Base-by-base conservation (phyloP, 2,888 invertebrate species). In the Atherix ibis region DNA sequence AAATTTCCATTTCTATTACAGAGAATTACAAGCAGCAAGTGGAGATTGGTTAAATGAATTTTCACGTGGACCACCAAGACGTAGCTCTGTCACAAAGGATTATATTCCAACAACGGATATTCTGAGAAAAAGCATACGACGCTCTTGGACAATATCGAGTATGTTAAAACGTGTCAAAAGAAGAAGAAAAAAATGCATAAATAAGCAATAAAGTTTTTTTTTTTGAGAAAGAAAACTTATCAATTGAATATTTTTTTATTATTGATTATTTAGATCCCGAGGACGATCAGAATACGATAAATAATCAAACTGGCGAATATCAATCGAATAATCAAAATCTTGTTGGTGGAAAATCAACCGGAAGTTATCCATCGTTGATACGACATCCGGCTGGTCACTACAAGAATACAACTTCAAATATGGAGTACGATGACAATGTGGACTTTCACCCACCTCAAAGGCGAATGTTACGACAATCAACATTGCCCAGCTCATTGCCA, bases 61-160 rank as follows among this genome's bases (percentile, higher is more conserved):
- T 46, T 60, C 70, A 31, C 54, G 64, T 40, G 58, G 66, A 39
- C 68, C 70, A 38, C 63, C 64, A 47, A 27, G 67, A 48, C 53
- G 66, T 43, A 38, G 65, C 43, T 33, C 44, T 16, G 26, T 42
- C 18, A 47, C 56, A 27, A 57, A 53, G 22, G 58, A 58, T 50
- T 61, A 48, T 42, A 45, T 62, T 32, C 68, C 73, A 22, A 67
- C 75, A 29, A 67, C 72, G 38, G 73, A 76, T 50, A 68, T 73
- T 45, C 64, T 76, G 46, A 72, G 73, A 47, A 66, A 70, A 45
- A 75, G 72, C 48, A 74, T 78, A 44, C 66, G 71, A 31, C 65
- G 76, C 37, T 76, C 76, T 40, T 76, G 76, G 76, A 77, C 76
- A 37, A 76, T 76, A 50, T 76, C 76, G 45, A 75, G 77, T 77